Conservation (phyloP, 1,140 invertebrate genomes). For the Rhopalosiphum padi region DNA sequence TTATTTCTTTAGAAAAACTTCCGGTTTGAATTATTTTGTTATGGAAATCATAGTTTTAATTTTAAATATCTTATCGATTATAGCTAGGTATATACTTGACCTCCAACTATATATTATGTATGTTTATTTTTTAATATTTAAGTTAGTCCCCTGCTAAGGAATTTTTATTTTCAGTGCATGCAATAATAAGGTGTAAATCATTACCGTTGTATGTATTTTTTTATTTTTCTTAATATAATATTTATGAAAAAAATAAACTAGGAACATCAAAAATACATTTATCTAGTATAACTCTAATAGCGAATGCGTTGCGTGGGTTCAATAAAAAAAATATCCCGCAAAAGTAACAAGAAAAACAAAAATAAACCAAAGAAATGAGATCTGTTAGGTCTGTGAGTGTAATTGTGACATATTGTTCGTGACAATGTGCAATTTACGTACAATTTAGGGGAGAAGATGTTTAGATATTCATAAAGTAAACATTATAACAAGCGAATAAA, state of each 20-base stretch:
- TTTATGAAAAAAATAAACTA: background rate
- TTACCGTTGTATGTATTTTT: background rate
- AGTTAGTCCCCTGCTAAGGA: background rate
- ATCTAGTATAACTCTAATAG: background rate
- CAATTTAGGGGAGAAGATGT: background rate
- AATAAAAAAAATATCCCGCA: background rate
- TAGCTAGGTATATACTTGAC: background rate
- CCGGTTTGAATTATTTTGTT: background rate
- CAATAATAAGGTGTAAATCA: background rate
- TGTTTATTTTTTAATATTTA: slow-evolving; percentile 20
- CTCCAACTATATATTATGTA: background rate
- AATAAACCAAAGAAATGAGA: background rate
- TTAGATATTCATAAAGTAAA: slow-evolving; percentile 11
- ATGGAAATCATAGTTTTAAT: background rate
- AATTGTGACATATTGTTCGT: slow-evolving; percentile 47
- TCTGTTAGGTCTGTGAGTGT: background rate
- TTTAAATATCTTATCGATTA: background rate
- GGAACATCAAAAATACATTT: background rate
- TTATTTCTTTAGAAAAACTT: background rate
- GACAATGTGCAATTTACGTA: slow-evolving; percentile 41
- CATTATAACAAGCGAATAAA: background rate
- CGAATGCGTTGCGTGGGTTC: background rate
- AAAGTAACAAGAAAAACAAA: slow-evolving; percentile 3
- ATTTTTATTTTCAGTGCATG: background rate
- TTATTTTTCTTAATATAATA: background rate